Conservation (phyloP, 2,113 vertebrate species). For the Sula dactylatra region DNA sequence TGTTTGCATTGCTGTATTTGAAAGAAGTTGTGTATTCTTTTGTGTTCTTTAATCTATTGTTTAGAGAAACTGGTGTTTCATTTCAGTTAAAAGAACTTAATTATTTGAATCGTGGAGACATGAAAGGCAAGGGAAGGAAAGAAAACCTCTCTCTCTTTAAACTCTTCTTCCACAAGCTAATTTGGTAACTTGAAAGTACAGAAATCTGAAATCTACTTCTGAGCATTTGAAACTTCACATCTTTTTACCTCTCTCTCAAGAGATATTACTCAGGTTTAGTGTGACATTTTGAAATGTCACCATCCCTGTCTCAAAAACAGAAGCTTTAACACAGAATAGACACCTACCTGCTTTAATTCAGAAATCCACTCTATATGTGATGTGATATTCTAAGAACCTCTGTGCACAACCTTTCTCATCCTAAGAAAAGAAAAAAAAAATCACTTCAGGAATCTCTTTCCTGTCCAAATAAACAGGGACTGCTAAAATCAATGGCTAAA, state of each 20-base stretch:
- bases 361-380: not conserved
- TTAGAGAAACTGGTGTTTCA: not conserved
- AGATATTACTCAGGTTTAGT: constrained; percentile 32
- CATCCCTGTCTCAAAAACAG: not conserved
- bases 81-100: not conserved
- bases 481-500: not conserved
- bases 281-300: constrained; percentile 60
- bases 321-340: not conserved
- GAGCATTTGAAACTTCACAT: constrained; percentile 14
- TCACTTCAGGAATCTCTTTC: not conserved
- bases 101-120: not conserved
- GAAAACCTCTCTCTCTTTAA: not conserved
- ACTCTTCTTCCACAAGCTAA: not conserved
- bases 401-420: not conserved
- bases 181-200: not conserved
- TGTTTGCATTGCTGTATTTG: not conserved
- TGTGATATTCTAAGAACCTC: not conserved
- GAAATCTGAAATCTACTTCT: constrained; percentile 29
- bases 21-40: not conserved
- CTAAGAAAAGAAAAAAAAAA: not conserved
- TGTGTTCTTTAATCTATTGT: not conserved
- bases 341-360: not conserved
- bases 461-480: not conserved
- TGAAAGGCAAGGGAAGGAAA: not conserved
- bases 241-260: not conserved